Base-by-base conservation (phyloP, 53 echinoderm and acorn worm genomes). In the Hippasteria phrygiana region DNA sequence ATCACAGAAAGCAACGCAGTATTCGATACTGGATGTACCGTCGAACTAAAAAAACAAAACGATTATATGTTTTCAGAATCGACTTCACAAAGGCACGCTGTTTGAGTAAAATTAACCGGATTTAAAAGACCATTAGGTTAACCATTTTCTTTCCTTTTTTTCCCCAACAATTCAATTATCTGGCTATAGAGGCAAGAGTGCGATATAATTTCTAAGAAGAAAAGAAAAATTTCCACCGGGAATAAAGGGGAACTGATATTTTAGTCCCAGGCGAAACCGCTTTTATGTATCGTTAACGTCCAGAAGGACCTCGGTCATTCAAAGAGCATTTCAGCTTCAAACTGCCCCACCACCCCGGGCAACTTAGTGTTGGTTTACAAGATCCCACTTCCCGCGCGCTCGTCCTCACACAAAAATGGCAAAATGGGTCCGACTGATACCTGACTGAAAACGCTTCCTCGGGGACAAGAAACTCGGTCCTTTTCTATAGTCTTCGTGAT, bases 301-400 rank as follows among this genome's bases (percentile, higher is more conserved):
- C 36, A 31, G 34, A 31, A 66, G 67, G 66, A 33, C 12, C 67
- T 7, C 22, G 67, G 36, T 55, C 50, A 29, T 59, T 72, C 38
- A 78, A 55, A 38, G 62, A 78, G 78, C 59, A 78, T 78, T 38
- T 36, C 56, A 38, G 59, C 47, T 66, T 33, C 67, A 66, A 78
- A 47, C 55, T 78, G 78, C 59, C 54, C 59, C 46, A 18, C 78
- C 78, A 18, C 78, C 78, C 2, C 3, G 40, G 39, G 54, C n/a
- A 29, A n/a, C 13, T 1, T 7, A 72, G 78, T 59, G 28, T 78
- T 55, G 18, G 38, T 20, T 78, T 78, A 72, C 43, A n/a, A 16
- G 73, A 5, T 39, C 42, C 43, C 33, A 39, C 27, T 47, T 34
- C 59, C 59, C 1, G 17, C 7, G 22, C 56, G 78, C 41, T 55